Base-by-base conservation (phyloP, 2,888 invertebrate species). In the Ochropleura leucogaster region DNA sequence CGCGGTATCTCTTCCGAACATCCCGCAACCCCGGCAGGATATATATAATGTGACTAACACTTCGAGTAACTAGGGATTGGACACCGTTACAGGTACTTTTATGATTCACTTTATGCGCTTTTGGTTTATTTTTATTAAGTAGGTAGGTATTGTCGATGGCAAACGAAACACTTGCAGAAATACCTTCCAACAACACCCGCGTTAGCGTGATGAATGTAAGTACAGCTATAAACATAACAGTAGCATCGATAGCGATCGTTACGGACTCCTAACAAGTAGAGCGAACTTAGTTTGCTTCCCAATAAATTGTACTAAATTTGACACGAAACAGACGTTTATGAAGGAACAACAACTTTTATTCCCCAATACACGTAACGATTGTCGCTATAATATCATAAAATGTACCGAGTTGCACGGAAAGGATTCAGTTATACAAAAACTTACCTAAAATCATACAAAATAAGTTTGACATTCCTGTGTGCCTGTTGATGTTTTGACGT, bases 301-400 rank as follows among this genome's bases (percentile, higher is more conserved):
- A 80, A 85, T 84, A 86, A 86, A 87, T 82, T 80, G 77, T 75
- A 84, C 69, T 87, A 80, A 82, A 86, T 87, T 87, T 80, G 87
- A 86, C 86, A 86, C 86, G 78, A 79, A 87, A 86, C 86, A 78
- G 86, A 82, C 87, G 78, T 86, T 87, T 84, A 87, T 82, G 77
- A 86, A 86, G 82, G 78, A 87, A 84, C 85, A 86, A 87, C 88
- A 86, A 86, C 88, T 86, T 87, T 87, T 87, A 87, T 87, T 84
- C 51, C 86, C 87, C 80, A 84, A 84, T 82, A 87, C 88, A 86
- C 84, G 77, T 82, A 87, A 84, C 78, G 79, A 84, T 87, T 87
- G 84, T 86, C 87, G 78, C 88, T 82, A 79, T 83, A 85, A 86
- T 86, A 87, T 82, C 86, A 83, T 87, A 86, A 80, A 86, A 84